These are phyloP conservation scores for Agonopterix subpropinquella DNA, from an alignment of 2,888 invertebrate species.

Conservation along the genomic window DNA sequence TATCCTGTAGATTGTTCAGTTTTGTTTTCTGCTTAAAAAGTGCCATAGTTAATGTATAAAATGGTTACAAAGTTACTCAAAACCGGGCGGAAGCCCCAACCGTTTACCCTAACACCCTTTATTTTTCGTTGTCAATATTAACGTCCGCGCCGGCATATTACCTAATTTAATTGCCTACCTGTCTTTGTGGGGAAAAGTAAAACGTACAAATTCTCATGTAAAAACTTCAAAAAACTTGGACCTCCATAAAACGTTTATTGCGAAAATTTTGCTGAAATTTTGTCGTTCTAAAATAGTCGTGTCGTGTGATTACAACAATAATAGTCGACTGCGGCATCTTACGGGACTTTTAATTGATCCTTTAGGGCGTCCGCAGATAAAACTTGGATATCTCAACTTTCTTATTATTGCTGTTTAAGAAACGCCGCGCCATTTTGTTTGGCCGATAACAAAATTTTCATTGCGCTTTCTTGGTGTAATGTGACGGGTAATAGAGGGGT, in stretches of 20 bases:
- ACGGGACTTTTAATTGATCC: conserved; percentile 75
- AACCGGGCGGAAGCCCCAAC: no score
- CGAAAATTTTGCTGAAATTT: neutral
- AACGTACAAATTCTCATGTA: no score
- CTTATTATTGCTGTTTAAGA: conserved; percentile 70
- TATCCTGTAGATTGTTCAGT: no score
- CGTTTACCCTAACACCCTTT: no score
- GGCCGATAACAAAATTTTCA: conserved; percentile 65
- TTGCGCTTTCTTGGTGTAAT: conserved; percentile 35
- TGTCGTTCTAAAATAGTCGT: conserved; percentile 26
- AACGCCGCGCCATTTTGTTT: conserved; percentile 56
- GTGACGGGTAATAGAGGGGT: conserved; percentile 36
- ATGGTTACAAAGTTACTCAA: no score
- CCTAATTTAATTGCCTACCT: no score
- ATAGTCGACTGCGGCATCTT: conserved; percentile 55
- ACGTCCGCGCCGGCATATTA: no score
- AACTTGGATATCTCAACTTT: conserved; percentile 70
- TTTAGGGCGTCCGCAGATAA: conserved; percentile 70
- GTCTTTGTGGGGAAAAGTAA: no score
- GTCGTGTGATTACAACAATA: conserved; percentile 59
- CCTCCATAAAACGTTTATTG: conserved; percentile 4
- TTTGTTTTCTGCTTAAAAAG: no score
- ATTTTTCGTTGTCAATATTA: no score
- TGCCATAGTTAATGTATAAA: no score
- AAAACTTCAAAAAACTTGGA: no score